phyloP scores from a whole-genome alignment of 2,888 invertebrate species.

The Sminthurinus aureus region DNA sequence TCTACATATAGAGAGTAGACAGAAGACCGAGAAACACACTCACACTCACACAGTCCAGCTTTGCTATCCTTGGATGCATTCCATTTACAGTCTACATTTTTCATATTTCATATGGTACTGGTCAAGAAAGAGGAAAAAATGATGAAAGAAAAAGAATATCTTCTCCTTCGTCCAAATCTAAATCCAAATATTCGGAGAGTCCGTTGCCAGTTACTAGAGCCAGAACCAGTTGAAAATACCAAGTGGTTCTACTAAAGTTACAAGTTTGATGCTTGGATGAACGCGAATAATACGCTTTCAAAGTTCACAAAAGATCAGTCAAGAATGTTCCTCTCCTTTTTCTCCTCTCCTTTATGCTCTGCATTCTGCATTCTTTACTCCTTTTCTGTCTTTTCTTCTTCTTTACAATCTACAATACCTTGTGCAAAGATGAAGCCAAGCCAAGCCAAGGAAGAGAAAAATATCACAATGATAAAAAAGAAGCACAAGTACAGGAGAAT shows the following conservation, averaged over 20 bases:
- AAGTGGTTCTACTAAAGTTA: conserved; percentile 35
- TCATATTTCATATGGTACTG: background rate
- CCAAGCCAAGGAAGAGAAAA: too few species aligned
- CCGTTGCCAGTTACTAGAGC: too few species aligned
- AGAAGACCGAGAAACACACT: background rate
- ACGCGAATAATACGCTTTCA: conserved; percentile 30
- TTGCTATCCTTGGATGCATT: background rate
- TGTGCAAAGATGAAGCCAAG: too few species aligned
- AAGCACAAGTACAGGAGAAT: too few species aligned
- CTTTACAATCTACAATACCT: background rate
- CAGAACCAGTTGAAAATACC: too few species aligned
- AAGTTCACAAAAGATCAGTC: conserved; percentile 35
- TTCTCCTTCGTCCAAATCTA: background rate
- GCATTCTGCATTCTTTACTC: background rate
- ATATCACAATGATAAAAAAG: too few species aligned
- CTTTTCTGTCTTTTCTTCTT: background rate
- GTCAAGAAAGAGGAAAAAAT: background rate
- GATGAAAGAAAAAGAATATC: background rate
- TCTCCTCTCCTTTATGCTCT: conserved; percentile 15
- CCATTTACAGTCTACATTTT: background rate
- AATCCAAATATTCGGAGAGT: background rate
- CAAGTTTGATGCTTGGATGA: conserved; percentile 37
- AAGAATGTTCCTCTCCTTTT: conserved; percentile 30
- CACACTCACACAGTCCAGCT: too few species aligned
- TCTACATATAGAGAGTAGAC: background rate